Evolutionary conservation across 2,113 vertebrate species (phyloP).

Genomic region (Corydoras maculifer): DNA sequence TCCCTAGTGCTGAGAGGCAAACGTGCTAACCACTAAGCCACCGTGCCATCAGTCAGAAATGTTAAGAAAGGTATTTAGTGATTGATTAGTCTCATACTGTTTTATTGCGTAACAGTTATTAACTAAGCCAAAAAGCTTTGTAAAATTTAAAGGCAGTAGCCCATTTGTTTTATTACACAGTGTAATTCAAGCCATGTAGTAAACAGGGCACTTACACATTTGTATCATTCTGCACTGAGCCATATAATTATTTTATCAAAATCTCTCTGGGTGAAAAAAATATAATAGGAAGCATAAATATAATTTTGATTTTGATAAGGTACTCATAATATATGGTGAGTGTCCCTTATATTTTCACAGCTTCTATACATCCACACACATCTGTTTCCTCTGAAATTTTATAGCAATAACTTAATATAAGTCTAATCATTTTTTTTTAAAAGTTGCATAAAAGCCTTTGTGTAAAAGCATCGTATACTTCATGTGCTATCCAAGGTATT

Average conservation of each 20-base stretch:
- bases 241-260: conserved; percentile 21
- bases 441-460: no score
- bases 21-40: no score
- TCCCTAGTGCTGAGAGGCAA: no score
- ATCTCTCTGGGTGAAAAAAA: neutral
- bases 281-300: neutral
- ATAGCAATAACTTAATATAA: no score
- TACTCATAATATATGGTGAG: neutral
- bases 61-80: neutral
- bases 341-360: conserved; percentile 3
- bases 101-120: no score
- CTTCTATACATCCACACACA: neutral
- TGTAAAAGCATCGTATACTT: no score
- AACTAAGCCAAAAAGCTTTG: neutral
- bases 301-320: no score
- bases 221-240: conserved; percentile 9
- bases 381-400: conserved; percentile 4
- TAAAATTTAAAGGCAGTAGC: neutral
- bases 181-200: neutral
- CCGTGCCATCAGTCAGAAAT: no score
- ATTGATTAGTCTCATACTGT: no score
- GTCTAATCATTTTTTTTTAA: no score
- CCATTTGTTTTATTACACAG: neutral
- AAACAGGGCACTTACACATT: conserved; percentile 1
- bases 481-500: no score